Conservation (phyloP, 1,140 invertebrate genomes). For the Bombus waltoni region DNA sequence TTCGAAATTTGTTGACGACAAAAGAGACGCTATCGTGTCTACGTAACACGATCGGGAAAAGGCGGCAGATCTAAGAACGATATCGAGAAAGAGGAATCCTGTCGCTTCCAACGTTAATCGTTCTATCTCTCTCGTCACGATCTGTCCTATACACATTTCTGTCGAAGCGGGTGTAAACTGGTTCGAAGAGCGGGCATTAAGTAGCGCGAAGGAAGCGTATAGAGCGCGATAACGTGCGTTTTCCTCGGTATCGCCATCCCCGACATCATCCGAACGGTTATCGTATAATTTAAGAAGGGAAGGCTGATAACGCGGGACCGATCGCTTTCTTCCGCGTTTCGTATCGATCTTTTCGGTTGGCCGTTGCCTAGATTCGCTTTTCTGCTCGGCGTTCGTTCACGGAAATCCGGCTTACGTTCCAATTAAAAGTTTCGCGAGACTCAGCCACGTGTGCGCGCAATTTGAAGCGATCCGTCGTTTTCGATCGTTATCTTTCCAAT, state of each 20-base stretch:
- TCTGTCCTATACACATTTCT: neutral
- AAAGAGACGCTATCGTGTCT: neutral
- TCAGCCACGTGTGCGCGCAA: slow-evolving; percentile 2
- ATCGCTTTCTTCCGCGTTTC: neutral
- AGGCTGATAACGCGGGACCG: too few relatives aligned
- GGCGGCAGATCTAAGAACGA: neutral
- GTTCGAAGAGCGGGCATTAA: neutral
- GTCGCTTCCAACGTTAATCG: too few relatives aligned
- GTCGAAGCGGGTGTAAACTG: neutral
- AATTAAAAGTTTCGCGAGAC: slow-evolving; percentile 52
- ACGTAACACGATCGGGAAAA: neutral
- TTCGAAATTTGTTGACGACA: neutral
- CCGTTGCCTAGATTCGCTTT: neutral
- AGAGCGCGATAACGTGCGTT: neutral
- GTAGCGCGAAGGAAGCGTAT: neutral
- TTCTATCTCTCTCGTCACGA: neutral
- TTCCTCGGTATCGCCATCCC: neutral
- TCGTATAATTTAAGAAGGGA: neutral
- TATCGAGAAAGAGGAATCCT: neutral
- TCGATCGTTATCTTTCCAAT: slow-evolving; percentile 29
- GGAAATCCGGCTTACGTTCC: slow-evolving; percentile 33
- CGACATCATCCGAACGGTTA: neutral
- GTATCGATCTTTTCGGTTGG: slow-evolving; percentile 10
- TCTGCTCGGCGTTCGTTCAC: neutral
- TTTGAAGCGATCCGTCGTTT: slow-evolving; percentile 36